Evolutionary conservation across 92 coral and sea anemone genomes (phyloP).

Genomic region (Bergia sp.): DNA sequence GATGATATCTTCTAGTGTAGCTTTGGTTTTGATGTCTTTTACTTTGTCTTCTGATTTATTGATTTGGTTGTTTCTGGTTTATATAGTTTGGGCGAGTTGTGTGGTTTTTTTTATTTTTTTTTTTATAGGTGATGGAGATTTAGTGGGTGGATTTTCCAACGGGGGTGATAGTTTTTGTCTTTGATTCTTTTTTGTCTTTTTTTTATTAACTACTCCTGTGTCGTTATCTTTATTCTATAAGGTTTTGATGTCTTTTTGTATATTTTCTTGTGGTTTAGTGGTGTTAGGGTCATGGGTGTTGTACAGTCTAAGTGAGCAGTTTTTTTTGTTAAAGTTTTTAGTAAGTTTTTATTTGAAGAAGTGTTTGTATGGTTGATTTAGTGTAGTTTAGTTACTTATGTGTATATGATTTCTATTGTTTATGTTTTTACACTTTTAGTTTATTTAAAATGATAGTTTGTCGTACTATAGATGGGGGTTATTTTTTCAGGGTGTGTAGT

Average conservation of each 20-base stretch:
- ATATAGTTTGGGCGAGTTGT: not conserved
- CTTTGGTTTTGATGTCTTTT: not conserved
- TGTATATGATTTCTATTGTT: not conserved
- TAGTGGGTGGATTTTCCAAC: no score
- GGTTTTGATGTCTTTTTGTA: not conserved
- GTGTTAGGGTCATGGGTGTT: not conserved
- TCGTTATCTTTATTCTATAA: not conserved
- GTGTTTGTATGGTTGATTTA: not conserved
- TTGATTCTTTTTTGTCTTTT: not conserved
- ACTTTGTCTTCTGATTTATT: not conserved
- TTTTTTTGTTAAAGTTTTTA: not conserved
- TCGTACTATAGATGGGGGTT: not conserved
- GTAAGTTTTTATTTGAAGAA: not conserved
- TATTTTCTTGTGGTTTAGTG: not conserved
- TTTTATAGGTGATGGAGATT: no score
- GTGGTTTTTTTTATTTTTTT: no score
- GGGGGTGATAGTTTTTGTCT: no score
- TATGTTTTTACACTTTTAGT: constrained; percentile 5
- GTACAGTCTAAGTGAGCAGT: not conserved
- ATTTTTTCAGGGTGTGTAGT: not conserved
- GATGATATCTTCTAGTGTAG: not conserved
- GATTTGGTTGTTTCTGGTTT: not conserved
- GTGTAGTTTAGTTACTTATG: not conserved
- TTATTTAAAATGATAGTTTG: not conserved
- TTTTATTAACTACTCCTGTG: not conserved